A percentile compares a stretch with the other conserved stretches of the same genome.
Conservation (phyloP, 2,113 vertebrate species). For the Malurus alboscapulatus region DNA sequence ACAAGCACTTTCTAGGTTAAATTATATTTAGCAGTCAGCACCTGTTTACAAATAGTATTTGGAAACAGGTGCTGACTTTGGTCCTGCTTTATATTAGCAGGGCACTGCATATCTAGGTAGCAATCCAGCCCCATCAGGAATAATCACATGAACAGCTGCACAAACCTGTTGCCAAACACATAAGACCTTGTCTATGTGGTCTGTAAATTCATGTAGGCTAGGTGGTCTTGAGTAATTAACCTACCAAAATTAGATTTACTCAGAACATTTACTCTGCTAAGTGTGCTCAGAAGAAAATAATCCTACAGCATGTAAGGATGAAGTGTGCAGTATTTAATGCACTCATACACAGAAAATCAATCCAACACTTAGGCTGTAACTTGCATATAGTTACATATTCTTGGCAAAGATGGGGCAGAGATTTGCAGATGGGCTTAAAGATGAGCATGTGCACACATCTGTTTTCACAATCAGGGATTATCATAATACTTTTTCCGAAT, state of each 20-base stretch:
- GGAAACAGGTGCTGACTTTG: not conserved
- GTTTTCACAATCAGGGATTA: conserved; percentile 4
- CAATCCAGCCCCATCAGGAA: not conserved
- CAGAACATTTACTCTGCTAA: not conserved
- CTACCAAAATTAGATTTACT: not conserved
- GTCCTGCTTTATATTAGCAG: not conserved
- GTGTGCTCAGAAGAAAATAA: not conserved
- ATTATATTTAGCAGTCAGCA: not conserved
- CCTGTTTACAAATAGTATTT: not conserved
- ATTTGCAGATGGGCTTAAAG: not conserved
- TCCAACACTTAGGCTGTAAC: not conserved
- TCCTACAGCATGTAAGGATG: not conserved
- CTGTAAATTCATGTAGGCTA: not conserved
- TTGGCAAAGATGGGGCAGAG: not conserved
- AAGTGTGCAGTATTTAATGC: not conserved
- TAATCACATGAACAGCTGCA: not conserved
- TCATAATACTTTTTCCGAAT: not conserved
- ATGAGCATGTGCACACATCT: not conserved
- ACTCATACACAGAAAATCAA: not conserved
- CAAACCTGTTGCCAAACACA: conserved; percentile 4
- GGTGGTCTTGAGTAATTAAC: not conserved
- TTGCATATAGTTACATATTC: not conserved
- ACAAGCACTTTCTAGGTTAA: not conserved
- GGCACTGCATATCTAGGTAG: not conserved
- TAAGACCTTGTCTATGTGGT: not conserved